Conservation (phyloP, 2,797 vertebrate species). For the Acrocephalus scirpaceus region DNA sequence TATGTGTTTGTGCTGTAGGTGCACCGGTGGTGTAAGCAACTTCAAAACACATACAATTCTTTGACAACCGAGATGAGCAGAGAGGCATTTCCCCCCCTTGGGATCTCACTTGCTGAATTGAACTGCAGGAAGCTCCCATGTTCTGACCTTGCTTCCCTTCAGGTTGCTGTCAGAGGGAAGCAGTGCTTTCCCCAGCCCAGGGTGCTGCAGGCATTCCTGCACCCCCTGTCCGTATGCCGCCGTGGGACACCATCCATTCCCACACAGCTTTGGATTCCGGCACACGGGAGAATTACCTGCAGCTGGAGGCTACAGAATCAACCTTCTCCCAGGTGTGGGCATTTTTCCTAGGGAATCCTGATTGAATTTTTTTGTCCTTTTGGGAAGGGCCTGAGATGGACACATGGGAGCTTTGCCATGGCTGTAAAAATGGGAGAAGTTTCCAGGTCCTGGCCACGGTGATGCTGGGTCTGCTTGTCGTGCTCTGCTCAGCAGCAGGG, state of each 20-base stretch:
- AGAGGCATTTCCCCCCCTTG: background rate
- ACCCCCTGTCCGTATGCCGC: background rate
- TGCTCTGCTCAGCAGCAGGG: background rate
- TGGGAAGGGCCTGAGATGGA: background rate
- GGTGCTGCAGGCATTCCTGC: background rate
- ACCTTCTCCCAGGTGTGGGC: background rate
- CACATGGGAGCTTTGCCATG: background rate
- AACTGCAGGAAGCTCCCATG: background rate
- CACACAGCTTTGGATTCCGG: background rate
- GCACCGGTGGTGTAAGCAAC: background rate
- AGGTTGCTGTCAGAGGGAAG: background rate
- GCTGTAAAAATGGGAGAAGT: background rate
- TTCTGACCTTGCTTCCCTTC: background rate
- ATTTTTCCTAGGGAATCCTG: background rate
- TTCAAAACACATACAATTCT: background rate
- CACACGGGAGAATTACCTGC: background rate
- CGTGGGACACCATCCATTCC: background rate
- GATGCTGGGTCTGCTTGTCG: background rate
- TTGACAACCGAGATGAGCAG: background rate
- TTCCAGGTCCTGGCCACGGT: rapidly evolving
- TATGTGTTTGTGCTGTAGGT: background rate
- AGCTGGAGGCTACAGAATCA: background rate
- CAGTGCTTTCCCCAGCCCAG: background rate
- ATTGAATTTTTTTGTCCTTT: background rate
- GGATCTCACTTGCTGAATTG: background rate